Evolutionary conservation across 2,113 vertebrate species (phyloP), one percentile per base, ranked within the genome.

Genomic region (Lepidothrix coronata): DNA sequence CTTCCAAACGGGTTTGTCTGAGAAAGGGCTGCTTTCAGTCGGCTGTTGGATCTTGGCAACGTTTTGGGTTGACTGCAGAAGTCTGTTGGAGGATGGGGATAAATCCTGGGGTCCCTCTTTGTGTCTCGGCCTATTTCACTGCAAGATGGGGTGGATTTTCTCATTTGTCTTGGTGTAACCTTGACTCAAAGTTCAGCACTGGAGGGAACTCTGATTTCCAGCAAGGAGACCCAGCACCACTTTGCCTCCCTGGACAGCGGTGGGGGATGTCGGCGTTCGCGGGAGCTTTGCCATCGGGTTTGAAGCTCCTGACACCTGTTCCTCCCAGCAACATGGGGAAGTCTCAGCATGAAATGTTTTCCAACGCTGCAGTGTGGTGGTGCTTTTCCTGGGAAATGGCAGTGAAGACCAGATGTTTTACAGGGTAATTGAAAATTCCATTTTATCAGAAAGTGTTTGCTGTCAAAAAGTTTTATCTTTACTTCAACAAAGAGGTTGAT

Each of bases 381-480:
- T 92, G 63, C 88, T 93, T 78, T 94, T 88, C 83, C 93, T 5
- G 12, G 94, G 93, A 95, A 97, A 95, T 95, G 88, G 76, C 93
- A 94, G 93, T 49, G 4, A 2, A 12, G 94, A 97, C 97, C 97
- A 98, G 98, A 98, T 98, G 97, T 98, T 96, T 98, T 92, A 13
- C 73, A 96, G 94, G 96, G 96, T 98, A 97, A 98, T 98, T 98
- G 97, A 98, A 98, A 98, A 98, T 98, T 98, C 97, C 95, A 98
- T 98, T 98, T 98, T 98, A 98, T 98, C 97, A 97, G 97, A 98
- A 97, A 98, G 91, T 89, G 81, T 98, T 98, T 93, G 94, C 98
- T 98, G 98, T 98, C 97, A 98, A 97, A 98, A 98, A 98, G 95
- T 98, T 98, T 98, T 98, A 98, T 98, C 97, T 98, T 97, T 98